A percentile compares a stretch with the other conserved stretches of the same genome.
Evolutionary conservation across 53 echinoderm and acorn worm species (phyloP).

Genomic region (Glandiceps talaboti): DNA sequence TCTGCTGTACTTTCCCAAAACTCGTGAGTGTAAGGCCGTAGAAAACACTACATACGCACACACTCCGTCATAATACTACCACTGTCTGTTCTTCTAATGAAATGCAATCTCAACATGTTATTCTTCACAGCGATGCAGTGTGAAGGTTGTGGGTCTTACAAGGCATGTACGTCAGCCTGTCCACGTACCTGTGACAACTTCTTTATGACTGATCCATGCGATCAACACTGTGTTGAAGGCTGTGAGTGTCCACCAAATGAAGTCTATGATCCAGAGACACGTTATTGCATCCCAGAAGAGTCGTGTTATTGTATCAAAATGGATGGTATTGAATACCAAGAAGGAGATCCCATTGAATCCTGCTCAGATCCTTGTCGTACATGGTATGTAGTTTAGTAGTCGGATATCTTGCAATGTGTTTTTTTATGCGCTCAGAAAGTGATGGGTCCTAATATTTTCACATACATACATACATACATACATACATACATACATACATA

Average conservation of each 20-base stretch:
- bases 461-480: no score
- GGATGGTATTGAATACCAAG: background rate
- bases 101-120: no score
- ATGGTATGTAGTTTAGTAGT: no score
- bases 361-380: background rate
- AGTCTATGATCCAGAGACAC: background rate
- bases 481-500: no score
- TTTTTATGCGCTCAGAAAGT: no score
- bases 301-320: background rate
- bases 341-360: background rate
- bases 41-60: no score
- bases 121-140: constrained; percentile 7
- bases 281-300: background rate
- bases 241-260: background rate
- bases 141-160: background rate
- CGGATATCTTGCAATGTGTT: no score
- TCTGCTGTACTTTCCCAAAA: no score
- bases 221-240: background rate
- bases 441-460: no score
- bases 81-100: no score
- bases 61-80: no score
- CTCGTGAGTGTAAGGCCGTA: no score
- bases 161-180: background rate
- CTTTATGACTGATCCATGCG: background rate
- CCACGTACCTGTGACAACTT: background rate